Conservation (phyloP, 2,797 vertebrate genomes). For the Rhincodon typus region DNA sequence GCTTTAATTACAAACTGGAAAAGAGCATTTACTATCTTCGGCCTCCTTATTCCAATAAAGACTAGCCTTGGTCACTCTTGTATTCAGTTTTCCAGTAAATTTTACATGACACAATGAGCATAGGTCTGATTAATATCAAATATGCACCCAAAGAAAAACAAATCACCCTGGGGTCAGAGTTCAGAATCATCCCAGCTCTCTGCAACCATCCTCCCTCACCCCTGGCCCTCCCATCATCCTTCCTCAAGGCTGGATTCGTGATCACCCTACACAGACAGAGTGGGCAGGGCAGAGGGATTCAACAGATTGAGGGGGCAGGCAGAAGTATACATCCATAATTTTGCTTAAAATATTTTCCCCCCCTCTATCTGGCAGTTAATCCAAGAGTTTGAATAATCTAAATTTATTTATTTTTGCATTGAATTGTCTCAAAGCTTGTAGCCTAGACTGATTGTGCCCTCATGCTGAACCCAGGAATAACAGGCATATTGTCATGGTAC, state of each 20-base stretch:
- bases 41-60: neutral
- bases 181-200: neutral
- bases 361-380: neutral
- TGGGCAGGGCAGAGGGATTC: neutral
- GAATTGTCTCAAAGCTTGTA: neutral
- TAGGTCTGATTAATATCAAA: neutral
- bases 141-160: neutral
- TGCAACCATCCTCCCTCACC: neutral
- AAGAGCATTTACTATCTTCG: neutral
- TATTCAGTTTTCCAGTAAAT: neutral
- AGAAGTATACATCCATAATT: neutral
- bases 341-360: neutral
- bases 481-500: too few relatives aligned
- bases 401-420: neutral
- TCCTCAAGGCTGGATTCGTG: neutral
- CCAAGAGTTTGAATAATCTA: neutral
- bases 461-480: neutral
- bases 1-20: conserved; percentile 19
- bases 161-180: neutral
- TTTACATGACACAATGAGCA: neutral
- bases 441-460: neutral
- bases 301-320: neutral
- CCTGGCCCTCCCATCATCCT: neutral
- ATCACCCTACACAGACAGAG: neutral
- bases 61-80: neutral